Base-by-base conservation (phyloP, 2,113 vertebrate species). In the Trinectes maculatus region DNA sequence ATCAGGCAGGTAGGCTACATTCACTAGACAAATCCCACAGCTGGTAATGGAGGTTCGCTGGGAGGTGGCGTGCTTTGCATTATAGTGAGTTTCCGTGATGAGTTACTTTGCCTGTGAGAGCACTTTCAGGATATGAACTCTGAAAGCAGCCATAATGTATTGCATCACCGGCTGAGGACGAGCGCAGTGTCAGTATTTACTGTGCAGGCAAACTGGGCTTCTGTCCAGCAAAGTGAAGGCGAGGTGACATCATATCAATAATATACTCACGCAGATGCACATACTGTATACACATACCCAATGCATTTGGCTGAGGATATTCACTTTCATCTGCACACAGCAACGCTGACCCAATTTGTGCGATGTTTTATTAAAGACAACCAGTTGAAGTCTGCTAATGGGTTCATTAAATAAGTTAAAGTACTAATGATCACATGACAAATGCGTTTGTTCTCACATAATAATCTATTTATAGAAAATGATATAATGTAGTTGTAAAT, bases 21-120 rank as follows among this genome's bases (percentile, higher is more conserved):
- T 53, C 54, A 28, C 24, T 46, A 52, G 60, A 68, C 59, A 53
- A 72, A 80, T 63, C 68, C 52, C 70, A 12, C 53, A 24, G 59
- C 49, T 64, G 74, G 83, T 81, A 66, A 78, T 68, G 62, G 74
- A 48, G 73, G 65, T 26, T 77, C 77, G 52, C 65, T 46, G 59
- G 42, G 15, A 44, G 46, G 55, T 7, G 1, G 22, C 6, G 65
- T 68, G 81, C 63, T 42, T 46, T 80, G 79, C 42, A 78, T 78
- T 68, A 61, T 0, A 42, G 72, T 12, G 58, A 51, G 46, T 16
- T 51, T 74, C 65, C 37, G 48, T 79, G 83, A 81, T 62, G 65
- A 65, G 69, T 74, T 83, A 52, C 55, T 49, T 64, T 33, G 36
- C 73, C 70, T 75, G 59, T 1, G 64, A 74, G 66, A 74, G 70